Evolutionary conservation across 1,140 invertebrate genomes (phyloP), one percentile per base, ranked within the genome.

Genomic region (Glossosoma conforme): DNA sequence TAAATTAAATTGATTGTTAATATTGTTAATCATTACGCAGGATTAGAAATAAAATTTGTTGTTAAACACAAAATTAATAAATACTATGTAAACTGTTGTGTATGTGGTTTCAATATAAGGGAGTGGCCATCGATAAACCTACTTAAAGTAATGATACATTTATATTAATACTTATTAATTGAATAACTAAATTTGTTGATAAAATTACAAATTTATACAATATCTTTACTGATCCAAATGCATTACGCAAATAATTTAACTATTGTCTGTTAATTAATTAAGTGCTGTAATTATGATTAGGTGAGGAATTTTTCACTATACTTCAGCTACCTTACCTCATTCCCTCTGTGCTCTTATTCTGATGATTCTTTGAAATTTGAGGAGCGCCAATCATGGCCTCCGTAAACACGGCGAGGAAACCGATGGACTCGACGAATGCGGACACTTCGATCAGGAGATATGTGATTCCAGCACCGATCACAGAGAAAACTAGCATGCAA

Each of bases 341-440:
- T 66, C 95, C 95, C 65, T 86, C 81, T 6, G 93, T 97, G 36
- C 93, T 97, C 72, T 93, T 91, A 61, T 90, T 90, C 54, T 79
- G 75, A 62, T 81, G 86, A 74, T 98, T 98, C 62, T 86, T 84
- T 35, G 91, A 76, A 63, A 98, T 87, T 71, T 98, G 95, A 22
- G 94, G 94, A 10, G 87, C 80, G 50, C 93, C 97, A 15, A 99
- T 71, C 86, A 97, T 92, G 15, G 97, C 95, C 75, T 99, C 97
- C 5, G 89, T 93, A 65, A 98, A 89, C 24, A 98, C 83, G 37
- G 97, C 93, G 30, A 96, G 67, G 71, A 99, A 93, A 44, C 97
- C 95, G 52, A 97, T 77, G 15, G 81, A 67, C 74, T 97, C 93
- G 36, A 97, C 86, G 68, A 93, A 94, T 56, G 87, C 74, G 13